phyloP scores from a whole-genome alignment of 2,797 vertebrate genomes.

The Peromyscus nudipes region DNA sequence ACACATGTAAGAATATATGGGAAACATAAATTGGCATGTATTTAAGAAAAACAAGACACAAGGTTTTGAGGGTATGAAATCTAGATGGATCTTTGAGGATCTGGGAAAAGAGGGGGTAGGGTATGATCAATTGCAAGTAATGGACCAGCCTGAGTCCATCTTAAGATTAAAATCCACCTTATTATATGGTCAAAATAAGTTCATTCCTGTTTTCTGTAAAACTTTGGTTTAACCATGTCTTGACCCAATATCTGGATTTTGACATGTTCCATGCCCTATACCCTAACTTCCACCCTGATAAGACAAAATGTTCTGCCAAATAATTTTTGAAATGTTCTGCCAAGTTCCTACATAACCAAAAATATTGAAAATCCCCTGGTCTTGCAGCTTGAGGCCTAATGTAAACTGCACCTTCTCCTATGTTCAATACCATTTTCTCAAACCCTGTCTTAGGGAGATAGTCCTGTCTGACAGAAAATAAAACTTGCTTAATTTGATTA shows the following conservation, averaged over 20 bases:
- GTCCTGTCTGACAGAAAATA: neutral
- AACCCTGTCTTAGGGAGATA: neutral
- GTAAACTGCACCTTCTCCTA: neutral
- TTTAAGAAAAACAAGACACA: neutral
- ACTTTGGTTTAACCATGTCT: neutral
- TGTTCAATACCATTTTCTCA: neutral
- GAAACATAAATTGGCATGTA: neutral
- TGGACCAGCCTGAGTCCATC: neutral
- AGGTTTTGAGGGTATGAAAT: neutral
- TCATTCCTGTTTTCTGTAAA: neutral
- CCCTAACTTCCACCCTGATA: neutral
- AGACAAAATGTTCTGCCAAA: neutral
- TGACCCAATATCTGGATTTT: neutral
- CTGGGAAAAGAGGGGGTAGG: neutral
- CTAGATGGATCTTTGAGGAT: neutral
- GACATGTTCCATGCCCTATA: neutral
- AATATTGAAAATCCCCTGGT: neutral
- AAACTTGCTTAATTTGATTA: neutral
- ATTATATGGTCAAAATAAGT: neutral
- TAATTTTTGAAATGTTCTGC: neutral
- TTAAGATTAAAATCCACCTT: neutral
- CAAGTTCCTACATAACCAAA: neutral
- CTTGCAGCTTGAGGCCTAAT: neutral
- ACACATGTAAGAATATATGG: neutral
- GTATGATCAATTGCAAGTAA: neutral